phyloP scores from a whole-genome alignment of 1,140 invertebrate species.

The Sipha flava region DNA sequence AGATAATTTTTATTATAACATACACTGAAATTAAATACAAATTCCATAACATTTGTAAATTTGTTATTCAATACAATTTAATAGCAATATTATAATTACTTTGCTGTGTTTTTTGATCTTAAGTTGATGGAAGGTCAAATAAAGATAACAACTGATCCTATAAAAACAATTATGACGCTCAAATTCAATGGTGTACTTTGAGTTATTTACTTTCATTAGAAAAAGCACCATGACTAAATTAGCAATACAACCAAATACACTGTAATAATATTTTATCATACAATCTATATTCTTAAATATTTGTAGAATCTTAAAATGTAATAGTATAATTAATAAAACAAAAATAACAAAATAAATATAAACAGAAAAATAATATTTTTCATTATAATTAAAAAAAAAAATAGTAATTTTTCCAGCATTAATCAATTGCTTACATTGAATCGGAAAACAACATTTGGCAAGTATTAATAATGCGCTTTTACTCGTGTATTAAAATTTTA shows the following conservation, averaged over 20 bases:
- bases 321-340: background rate
- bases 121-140: too few species aligned
- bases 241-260: background rate
- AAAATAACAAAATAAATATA: background rate
- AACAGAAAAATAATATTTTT: background rate
- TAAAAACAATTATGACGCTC: too few species aligned
- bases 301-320: background rate
- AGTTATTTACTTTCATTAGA: too few species aligned
- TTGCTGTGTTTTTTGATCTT: too few species aligned
- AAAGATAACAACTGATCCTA: too few species aligned
- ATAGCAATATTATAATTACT: too few species aligned
- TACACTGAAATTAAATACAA: too few species aligned
- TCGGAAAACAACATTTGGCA: background rate
- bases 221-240: too few species aligned
- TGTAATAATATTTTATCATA: background rate
- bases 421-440: background rate
- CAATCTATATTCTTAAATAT: background rate
- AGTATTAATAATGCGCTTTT: conserved; percentile 15
- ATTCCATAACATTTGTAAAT: too few species aligned
- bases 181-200: too few species aligned
- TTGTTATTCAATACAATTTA: too few species aligned
- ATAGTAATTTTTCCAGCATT: background rate
- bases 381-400: background rate
- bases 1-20: too few species aligned
- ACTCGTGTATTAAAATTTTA: background rate